phyloP scores from a whole-genome alignment of 2,888 invertebrate species.

The Nemoura dubitans region DNA sequence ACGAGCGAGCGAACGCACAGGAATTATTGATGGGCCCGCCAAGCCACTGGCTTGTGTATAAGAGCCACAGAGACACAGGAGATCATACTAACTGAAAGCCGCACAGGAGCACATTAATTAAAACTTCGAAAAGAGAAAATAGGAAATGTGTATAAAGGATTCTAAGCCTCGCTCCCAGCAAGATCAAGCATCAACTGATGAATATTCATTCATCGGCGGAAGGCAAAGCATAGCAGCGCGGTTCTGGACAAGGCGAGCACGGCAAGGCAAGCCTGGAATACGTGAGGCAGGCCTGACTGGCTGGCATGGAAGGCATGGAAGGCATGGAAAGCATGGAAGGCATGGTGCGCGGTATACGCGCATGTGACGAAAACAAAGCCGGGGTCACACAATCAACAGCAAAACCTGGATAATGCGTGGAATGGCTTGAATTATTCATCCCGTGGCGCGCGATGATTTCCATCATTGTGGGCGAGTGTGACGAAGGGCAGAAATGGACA shows the following conservation, averaged over 20 bases:
- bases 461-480: slow-evolving; percentile 22
- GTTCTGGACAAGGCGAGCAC: background rate
- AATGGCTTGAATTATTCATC: slow-evolving; percentile 33
- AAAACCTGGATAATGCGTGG: background rate
- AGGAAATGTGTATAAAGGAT: slow-evolving; percentile 39
- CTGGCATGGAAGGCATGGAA: too few species aligned
- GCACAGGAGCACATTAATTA: slow-evolving; percentile 39
- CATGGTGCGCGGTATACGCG: background rate
- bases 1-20: background rate
- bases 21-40: background rate
- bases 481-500: background rate
- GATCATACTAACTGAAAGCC: slow-evolving; percentile 9
- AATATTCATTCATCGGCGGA: slow-evolving; percentile 34
- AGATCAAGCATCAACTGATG: slow-evolving; percentile 29
- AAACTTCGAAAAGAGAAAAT: slow-evolving; percentile 42
- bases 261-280: background rate
- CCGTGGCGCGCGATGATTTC: background rate
- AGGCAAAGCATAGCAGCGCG: background rate
- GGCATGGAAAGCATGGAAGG: too few species aligned
- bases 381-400: slow-evolving; percentile 36
- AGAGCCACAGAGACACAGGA: background rate
- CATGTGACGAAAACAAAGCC: slow-evolving; percentile 16
- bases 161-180: slow-evolving; percentile 20
- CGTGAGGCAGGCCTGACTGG: too few species aligned
- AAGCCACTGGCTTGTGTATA: background rate